Base-by-base conservation (phyloP, 1,140 invertebrate genomes). In the Drosophila repletoides region DNA sequence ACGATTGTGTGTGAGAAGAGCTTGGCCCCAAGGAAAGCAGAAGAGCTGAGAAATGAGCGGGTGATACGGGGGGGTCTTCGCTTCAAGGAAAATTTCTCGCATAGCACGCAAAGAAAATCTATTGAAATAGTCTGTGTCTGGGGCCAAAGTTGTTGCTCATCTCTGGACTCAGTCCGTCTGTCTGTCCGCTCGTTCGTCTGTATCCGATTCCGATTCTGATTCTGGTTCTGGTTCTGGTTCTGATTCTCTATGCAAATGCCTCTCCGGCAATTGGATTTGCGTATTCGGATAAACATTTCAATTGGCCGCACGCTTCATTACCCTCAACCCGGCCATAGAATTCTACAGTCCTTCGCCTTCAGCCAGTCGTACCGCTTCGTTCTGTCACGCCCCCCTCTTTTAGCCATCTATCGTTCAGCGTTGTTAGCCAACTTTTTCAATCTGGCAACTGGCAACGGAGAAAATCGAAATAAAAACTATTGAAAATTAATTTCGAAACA, bases 251-350 rank as follows among this genome's bases (percentile, higher is more conserved):
- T 60, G 56, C 36, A 52, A 67, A 67, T 67, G 58, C 59, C 34
- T 38, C 36, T 29, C 24, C 26, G 69, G 77, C 79, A 79, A 83
- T 83, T 86, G 79, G 79, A 83, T 83, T 83, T 86, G 53, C 59
- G 79, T 84, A 79, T 69, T 74, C 70, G 70, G 65, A 83, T 83
- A 83, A 83, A 84, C 79, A 83, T 84, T 83, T 83, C 79, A 83
- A 83, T 83, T 79, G 76, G 58, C 72, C 76, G 41, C 56, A 61
- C 56, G 72, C 76, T 81, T 83, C 76, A 79, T 79, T 83, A 83
- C 80, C 70, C 63, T 53, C 43, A 55, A 33, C 53, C 31, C 51
- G 38, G 45, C n/a, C 15, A 36, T 22, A 12, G 55, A 51, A 61
- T 21, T 21, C 21, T 14, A n/a, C n/a, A n/a, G n/a, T n/a, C n/a